phyloP scores from a whole-genome alignment of 2,113 vertebrate species.

The Meriones unguiculatus region DNA sequence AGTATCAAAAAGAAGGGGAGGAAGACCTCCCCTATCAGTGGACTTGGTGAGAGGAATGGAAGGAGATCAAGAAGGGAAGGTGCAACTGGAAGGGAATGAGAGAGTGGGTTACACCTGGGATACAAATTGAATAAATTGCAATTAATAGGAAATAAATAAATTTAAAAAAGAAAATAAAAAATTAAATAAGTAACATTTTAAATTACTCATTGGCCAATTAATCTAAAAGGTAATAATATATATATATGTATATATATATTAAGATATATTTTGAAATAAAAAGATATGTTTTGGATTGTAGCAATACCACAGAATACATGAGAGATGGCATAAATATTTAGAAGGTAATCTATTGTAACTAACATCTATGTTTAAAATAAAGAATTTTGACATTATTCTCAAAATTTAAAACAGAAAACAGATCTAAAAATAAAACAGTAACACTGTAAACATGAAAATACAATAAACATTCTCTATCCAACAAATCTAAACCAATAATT shows the following conservation, averaged over 20 bases:
- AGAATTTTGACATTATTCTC: neutral
- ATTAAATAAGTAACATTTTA: neutral
- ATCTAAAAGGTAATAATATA: neutral
- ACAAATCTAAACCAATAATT: neutral
- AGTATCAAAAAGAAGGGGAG: too few species aligned
- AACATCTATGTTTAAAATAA: neutral
- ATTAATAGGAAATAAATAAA: too few species aligned
- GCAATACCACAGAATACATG: neutral
- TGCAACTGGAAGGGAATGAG: too few species aligned
- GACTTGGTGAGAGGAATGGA: too few species aligned
- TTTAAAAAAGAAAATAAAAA: too few species aligned
- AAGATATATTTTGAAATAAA: neutral
- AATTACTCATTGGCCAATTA: neutral
- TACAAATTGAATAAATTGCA: too few species aligned
- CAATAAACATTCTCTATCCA: neutral
- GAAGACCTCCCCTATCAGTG: too few species aligned
- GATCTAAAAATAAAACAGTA: neutral
- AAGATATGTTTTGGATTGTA: neutral
- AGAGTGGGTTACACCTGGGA: too few species aligned
- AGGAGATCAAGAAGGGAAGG: too few species aligned
- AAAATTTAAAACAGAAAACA: neutral
- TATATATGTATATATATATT: too few species aligned
- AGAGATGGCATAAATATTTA: neutral
- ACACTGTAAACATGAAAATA: neutral
- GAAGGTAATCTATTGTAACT: too few species aligned